These are phyloP conservation scores for Brachyistius frenatus DNA, from an alignment of 2,113 vertebrate species.

Conservation along the genomic window DNA sequence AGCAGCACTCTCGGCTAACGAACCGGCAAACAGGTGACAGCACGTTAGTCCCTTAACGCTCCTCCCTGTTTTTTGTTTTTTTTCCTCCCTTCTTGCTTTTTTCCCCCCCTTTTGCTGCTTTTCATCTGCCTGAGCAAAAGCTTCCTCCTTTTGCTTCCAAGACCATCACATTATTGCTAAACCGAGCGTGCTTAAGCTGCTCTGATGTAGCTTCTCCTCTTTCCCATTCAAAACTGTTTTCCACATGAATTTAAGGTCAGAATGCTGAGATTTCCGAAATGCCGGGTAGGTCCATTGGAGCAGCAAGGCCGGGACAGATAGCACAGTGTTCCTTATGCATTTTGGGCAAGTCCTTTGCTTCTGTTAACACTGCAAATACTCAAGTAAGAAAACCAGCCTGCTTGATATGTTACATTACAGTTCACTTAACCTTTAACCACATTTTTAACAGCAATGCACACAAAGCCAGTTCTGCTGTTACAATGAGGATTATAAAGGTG, in stretches of 20 bases:
- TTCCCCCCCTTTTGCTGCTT: not conserved
- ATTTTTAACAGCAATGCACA: constrained; percentile 15
- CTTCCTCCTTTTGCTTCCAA: constrained; percentile 55
- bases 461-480: not conserved
- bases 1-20: constrained; percentile 64
- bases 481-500: constrained; percentile 32
- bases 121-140: constrained; percentile 50
- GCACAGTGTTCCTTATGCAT: not conserved
- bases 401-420: not conserved
- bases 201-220: constrained; percentile 42
- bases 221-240: constrained; percentile 21
- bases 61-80: constrained; percentile 27
- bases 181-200: constrained; percentile 62
- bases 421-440: not conserved
- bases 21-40: constrained; percentile 81
- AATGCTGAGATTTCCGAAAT: constrained; percentile 6
- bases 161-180: constrained; percentile 65
- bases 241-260: constrained; percentile 5
- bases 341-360: not conserved
- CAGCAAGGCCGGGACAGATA: not conserved
- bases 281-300: not conserved
- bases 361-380: not conserved
- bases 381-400: too few species aligned
- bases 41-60: constrained; percentile 55
- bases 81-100: too few species aligned